Evolutionary conservation across 37 sponge, comb jelly and placozoan species (phyloP).

Genomic region (Crambe crambe): DNA sequence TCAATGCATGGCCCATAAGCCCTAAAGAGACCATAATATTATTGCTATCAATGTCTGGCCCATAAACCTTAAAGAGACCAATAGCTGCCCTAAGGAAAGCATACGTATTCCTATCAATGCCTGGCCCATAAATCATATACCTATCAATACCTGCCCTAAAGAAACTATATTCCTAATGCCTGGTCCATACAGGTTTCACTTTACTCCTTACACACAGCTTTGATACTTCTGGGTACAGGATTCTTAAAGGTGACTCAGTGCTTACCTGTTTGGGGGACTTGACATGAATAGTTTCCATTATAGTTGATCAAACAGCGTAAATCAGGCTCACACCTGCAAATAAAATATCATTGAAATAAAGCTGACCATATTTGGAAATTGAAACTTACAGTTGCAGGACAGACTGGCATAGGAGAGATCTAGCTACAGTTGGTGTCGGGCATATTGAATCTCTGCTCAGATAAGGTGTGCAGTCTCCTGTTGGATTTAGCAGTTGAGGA

Average conservation of each 20-base stretch:
- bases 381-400: slow-evolving; percentile 12
- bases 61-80: too few species aligned
- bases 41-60: too few species aligned
- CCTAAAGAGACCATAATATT: too few species aligned
- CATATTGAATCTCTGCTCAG: slow-evolving; percentile 28
- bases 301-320: slow-evolving; percentile 35
- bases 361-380: too few species aligned
- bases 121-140: neutral
- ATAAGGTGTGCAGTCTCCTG: slow-evolving; percentile 43
- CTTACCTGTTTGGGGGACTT: slow-evolving; percentile 8
- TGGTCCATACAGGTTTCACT: too few species aligned
- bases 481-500: neutral
- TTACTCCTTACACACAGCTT: too few species aligned
- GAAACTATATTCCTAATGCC: too few species aligned
- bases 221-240: too few species aligned
- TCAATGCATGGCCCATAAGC: too few species aligned
- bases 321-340: slow-evolving; percentile 30
- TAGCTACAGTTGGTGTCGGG: slow-evolving; percentile 40
- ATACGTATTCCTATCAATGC: neutral
- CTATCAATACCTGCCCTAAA: too few species aligned
- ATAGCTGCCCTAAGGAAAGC: too few species aligned
- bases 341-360: too few species aligned
- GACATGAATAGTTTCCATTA: slow-evolving; percentile 38
- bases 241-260: neutral
- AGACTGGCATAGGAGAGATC: slow-evolving; percentile 55